phyloP scores from a whole-genome alignment of 2,888 invertebrate species.

The Platycheirus albimanus region DNA sequence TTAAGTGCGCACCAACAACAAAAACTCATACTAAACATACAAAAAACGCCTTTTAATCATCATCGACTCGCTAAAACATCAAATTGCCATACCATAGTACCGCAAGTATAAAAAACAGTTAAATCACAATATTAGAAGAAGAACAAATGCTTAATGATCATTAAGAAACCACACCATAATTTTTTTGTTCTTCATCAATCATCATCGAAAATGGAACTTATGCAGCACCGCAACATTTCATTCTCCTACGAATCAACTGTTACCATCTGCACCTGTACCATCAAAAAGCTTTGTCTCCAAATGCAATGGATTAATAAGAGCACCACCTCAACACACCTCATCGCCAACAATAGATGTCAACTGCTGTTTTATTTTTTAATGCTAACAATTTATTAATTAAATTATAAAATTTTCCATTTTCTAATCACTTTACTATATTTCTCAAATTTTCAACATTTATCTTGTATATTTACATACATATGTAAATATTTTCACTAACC shows the following conservation, averaged over 20 bases:
- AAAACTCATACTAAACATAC: neutral
- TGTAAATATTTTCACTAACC: constrained; percentile 78
- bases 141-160: neutral
- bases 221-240: constrained; percentile 5
- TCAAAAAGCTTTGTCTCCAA: constrained; percentile 7
- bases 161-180: constrained; percentile 2
- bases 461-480: constrained; percentile 78
- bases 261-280: neutral
- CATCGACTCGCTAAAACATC: constrained; percentile 6
- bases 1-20: neutral
- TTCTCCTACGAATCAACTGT: constrained; percentile 3
- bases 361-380: constrained; percentile 1
- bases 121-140: neutral
- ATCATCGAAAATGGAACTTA: constrained; percentile 2
- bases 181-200: constrained; percentile 17
- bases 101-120: constrained; percentile 10
- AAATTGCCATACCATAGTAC: constrained; percentile 4
- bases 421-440: neutral
- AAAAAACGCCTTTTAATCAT: neutral
- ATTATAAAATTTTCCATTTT: neutral
- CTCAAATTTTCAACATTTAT: constrained; percentile 78
- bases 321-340: neutral
- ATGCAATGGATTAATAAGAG: no score
- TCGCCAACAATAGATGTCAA: constrained; percentile 6
- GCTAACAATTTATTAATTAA: neutral